Base-by-base conservation (phyloP, 2,113 vertebrate species). In the Todiramphus saurophagus region DNA sequence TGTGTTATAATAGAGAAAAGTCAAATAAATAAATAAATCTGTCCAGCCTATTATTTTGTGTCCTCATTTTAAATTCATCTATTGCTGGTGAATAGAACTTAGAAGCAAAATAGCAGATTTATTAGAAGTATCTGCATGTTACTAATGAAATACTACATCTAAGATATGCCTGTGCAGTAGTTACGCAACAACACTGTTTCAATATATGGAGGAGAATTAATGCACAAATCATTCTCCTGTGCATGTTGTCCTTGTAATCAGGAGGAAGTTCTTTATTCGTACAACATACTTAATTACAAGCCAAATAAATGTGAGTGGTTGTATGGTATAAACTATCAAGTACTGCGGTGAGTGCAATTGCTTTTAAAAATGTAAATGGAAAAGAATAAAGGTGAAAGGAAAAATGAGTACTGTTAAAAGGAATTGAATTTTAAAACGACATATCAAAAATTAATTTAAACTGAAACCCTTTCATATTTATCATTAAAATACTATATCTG, bases 291-390 rank as follows among this genome's bases (percentile, higher is more conserved):
- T 95, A 89, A 91, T 94, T 93, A 19, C 30, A 74, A 82, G 20
- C n/a, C 30, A 94, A 64, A 87, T 87, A 73, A 94, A 93, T 85
- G 25, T 59, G 30, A 79, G 41, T 20, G 13, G 2, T 73, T n/a
- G 85, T 50, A 31, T 27, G 78, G 10, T 58, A 59, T 55, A 85
- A 92, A 24, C 31, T 51, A 51, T 51, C 50, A 87, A 55, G 55
- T 73, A 46, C 41, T 79, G 39, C 33, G 76, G 30, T 48, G 44
- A 82, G 7, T 72, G 50, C 81, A 91, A 3, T 74, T 92, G 37
- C 89, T 93, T 93, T 93, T 58, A 50, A 84, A 87, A 92, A 55
- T 84, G 28, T 80, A 90, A 80, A 72, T 84, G n/a, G 19, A 75
- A 64, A 83, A 66, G 7, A 84, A 79, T 66, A 62, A 91, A 87